phyloP scores from a whole-genome alignment of 1,140 invertebrate genomes.

The Drosophila suzukii region DNA sequence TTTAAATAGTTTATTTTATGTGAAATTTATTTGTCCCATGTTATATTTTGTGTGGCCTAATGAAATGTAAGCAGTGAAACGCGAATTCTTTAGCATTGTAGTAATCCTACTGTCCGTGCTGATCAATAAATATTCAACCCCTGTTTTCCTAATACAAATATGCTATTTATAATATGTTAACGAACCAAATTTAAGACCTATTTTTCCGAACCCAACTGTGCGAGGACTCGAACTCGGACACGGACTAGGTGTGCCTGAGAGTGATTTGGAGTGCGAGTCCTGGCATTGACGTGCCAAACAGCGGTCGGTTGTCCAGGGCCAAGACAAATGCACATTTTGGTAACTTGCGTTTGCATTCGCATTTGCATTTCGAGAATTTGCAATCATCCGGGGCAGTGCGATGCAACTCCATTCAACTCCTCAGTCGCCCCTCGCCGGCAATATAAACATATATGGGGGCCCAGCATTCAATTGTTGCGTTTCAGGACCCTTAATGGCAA shows the following conservation, averaged over 20 bases:
- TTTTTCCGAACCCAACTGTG: conserved; percentile 7
- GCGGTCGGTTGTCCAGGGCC: conserved; percentile 36
- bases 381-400: conserved; percentile 17
- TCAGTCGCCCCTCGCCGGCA: neutral
- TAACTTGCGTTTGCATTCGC: conserved; percentile 65
- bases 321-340: conserved; percentile 74
- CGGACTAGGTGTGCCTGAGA: conserved; percentile 12
- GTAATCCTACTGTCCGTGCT: too few relatives aligned
- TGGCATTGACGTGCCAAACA: conserved; percentile 63
- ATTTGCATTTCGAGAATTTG: conserved; percentile 62
- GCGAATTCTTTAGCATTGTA: too few relatives aligned
- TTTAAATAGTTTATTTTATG: too few relatives aligned
- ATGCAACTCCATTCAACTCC: neutral
- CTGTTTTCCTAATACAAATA: too few relatives aligned
- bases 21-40: too few relatives aligned
- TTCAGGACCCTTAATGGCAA: conserved; percentile 45
- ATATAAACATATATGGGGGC: conserved; percentile 2
- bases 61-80: too few relatives aligned
- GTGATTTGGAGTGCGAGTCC: conserved; percentile 15
- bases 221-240: neutral
- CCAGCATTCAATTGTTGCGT: conserved; percentile 38
- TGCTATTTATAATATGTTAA: too few relatives aligned
- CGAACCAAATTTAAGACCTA: neutral
- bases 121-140: too few relatives aligned
- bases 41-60: too few relatives aligned